phyloP scores from a whole-genome alignment of 2,113 vertebrate species.

The Rafetus swinhoei region DNA sequence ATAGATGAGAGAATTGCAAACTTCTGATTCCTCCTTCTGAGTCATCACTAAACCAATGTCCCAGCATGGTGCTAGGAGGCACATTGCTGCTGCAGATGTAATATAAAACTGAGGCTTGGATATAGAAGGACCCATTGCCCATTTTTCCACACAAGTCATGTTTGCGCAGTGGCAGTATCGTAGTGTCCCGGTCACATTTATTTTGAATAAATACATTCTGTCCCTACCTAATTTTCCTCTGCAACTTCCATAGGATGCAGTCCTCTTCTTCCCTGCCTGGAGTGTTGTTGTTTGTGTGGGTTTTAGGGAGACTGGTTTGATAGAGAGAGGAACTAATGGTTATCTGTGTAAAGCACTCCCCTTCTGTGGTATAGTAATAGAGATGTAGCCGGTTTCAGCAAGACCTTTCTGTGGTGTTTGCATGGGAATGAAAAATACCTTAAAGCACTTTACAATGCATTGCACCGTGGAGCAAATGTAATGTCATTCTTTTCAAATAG shows the following conservation, averaged over 20 bases:
- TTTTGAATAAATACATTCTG: background rate
- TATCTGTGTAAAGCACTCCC: fast-evolving
- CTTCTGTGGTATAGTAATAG: background rate
- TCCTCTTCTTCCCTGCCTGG: background rate
- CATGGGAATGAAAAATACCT: background rate
- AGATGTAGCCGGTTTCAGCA: no score
- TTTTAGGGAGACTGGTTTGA: background rate
- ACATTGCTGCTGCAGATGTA: background rate
- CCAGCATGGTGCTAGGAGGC: background rate
- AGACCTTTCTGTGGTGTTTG: background rate
- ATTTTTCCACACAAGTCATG: background rate
- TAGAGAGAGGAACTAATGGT: background rate
- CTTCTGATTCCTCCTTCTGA: background rate
- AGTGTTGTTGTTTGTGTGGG: background rate
- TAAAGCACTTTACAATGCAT: background rate
- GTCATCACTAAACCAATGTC: background rate
- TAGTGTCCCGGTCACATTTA: background rate
- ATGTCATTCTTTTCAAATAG: background rate
- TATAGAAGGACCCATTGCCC: background rate
- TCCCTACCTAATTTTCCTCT: background rate
- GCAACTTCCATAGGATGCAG: background rate
- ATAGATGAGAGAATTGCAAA: background rate
- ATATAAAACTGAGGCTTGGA: background rate
- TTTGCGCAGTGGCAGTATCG: background rate
- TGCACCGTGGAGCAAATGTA: background rate